Conservation (phyloP, 2,888 invertebrate species). For the Agonum fuliginosum region DNA sequence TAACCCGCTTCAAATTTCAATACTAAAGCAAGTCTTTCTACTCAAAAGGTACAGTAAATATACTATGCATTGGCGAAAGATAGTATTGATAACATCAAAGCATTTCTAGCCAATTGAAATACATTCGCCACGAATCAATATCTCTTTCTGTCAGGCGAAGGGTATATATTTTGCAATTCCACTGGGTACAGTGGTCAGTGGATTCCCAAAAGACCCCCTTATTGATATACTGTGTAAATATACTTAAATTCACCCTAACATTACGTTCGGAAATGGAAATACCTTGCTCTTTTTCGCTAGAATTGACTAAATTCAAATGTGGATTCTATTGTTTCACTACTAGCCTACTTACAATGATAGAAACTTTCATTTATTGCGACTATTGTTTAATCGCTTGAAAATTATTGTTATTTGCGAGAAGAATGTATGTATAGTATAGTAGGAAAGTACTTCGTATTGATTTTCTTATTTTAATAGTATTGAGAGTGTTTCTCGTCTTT, state of each 20-base stretch:
- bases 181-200: constrained; percentile 70
- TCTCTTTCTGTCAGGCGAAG: constrained; percentile 62
- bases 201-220: constrained; percentile 69
- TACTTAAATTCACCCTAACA: constrained; percentile 66
- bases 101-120: neutral
- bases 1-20: constrained; percentile 68
- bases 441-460: constrained; percentile 11
- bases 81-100: constrained; percentile 27
- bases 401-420: constrained; percentile 6
- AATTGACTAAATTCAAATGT: constrained; percentile 26
- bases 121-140: constrained; percentile 60
- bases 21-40: constrained; percentile 67
- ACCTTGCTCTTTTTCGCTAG: neutral
- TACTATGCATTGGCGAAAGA: constrained; percentile 69
- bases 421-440: neutral
- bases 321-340: constrained; percentile 39
- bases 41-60: constrained; percentile 68
- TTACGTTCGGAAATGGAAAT: constrained; percentile 32
- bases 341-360: constrained; percentile 45
- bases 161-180: constrained; percentile 71
- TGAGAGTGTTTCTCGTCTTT: constrained; percentile 29
- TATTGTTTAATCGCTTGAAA: constrained; percentile 28
- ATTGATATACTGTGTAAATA: constrained; percentile 74
- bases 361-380: constrained; percentile 21
- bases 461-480: constrained; percentile 39